phyloP scores from a whole-genome alignment of 2,113 vertebrate species.

The Urocolius indicus region DNA sequence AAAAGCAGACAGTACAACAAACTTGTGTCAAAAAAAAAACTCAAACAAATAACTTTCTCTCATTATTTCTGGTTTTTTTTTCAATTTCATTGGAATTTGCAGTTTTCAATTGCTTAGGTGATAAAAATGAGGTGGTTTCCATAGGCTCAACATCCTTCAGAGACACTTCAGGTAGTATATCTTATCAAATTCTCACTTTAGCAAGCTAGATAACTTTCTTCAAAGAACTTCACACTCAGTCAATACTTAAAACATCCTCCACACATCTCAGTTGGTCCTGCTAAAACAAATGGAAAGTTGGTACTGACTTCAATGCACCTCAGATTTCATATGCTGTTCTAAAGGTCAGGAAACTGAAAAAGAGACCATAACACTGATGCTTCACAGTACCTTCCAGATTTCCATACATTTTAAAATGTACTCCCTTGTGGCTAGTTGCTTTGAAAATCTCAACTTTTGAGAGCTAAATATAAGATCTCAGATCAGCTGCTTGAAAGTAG shows the following conservation, averaged over 20 bases:
- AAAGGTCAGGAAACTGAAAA: neutral
- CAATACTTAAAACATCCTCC: fast-evolving
- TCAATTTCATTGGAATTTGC: neutral
- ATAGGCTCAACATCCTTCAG: neutral
- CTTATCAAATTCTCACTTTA: neutral
- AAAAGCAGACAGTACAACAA: neutral
- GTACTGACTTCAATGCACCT: neutral
- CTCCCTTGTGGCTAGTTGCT: neutral
- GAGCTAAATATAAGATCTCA: neutral
- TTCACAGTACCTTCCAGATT: neutral
- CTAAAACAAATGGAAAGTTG: neutral
- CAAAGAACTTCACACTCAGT: neutral
- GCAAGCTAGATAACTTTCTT: neutral
- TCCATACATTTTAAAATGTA: neutral
- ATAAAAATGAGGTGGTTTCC: neutral
- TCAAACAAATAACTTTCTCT: neutral
- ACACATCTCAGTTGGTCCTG: fast-evolving
- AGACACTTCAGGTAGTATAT: neutral
- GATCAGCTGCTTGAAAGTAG: neutral
- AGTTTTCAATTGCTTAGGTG: neutral
- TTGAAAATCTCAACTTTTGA: neutral
- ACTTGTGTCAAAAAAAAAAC: too few species aligned
- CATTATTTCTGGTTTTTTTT: neutral
- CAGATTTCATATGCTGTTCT: neutral
- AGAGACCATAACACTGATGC: fast-evolving